Evolutionary conservation across 2,797 vertebrate species (phyloP), one percentile per base, ranked within the genome.

Genomic region (Chloroceryle inda): DNA sequence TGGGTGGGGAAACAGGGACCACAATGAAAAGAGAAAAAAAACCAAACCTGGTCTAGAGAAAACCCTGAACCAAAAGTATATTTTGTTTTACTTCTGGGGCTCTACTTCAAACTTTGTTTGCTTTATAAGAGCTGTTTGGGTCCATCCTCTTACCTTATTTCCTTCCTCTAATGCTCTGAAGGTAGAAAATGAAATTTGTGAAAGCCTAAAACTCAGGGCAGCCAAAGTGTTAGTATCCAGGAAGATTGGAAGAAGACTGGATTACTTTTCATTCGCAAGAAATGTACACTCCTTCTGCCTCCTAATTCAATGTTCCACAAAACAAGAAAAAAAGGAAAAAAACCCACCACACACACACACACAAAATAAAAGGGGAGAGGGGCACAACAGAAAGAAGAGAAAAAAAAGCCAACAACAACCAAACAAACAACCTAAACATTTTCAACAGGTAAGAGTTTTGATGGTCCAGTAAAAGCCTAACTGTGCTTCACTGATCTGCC

Each of bases 1-100:
- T 89, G 90, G 92, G 97, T 97, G 97, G 96, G 89, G 94, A 96
- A 96, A 95, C 0, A 4, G 80, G 95, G 96, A 96, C 97, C 95
- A 97, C 76, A 94, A 75, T 96, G 86, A 94, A 89, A 94, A 92
- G 56, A 69, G 91, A 79, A 71, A 74, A 88, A 38, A 20, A 29
- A 27, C n/a, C 5, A 35, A 35, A 35, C 35, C 35, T 22, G 62
- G 31, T 10, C 24, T 38, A 13, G 15, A 94, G 89, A 77, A 63
- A 75, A 97, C 24, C 13, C 52, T 92, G 71, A 89, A 93, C 26
- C 56, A 95, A 90, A 94, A 92, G 55, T 76, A 90, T 37, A 63
- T 94, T 94, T 95, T 79, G 37, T 64, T 93, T 95, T 85, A 68
- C 21, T 85, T 93, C 45, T 84, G 44, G 6, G 33, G 13, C 67